phyloP scores from a whole-genome alignment of 2,797 vertebrate species.

The Streptopelia turtur region DNA sequence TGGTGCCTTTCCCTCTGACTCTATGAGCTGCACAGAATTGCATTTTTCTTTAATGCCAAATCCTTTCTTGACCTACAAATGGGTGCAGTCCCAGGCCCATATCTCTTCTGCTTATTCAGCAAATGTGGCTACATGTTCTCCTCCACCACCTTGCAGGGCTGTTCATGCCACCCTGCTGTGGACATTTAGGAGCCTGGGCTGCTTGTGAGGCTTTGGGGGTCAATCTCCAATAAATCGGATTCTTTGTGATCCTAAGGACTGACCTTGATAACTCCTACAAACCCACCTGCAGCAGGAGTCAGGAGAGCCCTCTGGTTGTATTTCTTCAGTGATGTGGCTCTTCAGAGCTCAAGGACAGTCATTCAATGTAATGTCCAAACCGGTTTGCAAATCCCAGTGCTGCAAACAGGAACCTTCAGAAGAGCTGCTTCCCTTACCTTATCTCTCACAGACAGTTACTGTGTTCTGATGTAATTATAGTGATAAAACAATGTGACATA shows the following conservation, averaged over 20 bases:
- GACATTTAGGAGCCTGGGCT: background rate
- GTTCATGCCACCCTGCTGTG: background rate
- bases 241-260: background rate
- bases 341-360: slow-evolving; percentile 70
- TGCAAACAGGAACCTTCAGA: slow-evolving; percentile 70
- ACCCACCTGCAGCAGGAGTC: background rate
- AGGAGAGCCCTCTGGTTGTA: background rate
- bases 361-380: slow-evolving; percentile 73
- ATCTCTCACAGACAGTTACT: slow-evolving; percentile 79
- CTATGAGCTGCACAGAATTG: background rate
- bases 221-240: background rate
- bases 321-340: slow-evolving; percentile 49
- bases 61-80: background rate
- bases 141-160: background rate
- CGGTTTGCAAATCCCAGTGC: slow-evolving; percentile 74
- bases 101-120: background rate
- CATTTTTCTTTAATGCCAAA: background rate
- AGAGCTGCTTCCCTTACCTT: slow-evolving; percentile 76
- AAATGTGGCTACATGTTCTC: background rate
- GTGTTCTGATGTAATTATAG: slow-evolving; percentile 82
- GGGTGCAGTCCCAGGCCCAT: background rate
- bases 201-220: background rate
- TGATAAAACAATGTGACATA: slow-evolving; percentile 81
- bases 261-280: background rate
- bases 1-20: background rate